Evolutionary conservation across 2,888 invertebrate species (phyloP).

Genomic region (Actias luna): DNA sequence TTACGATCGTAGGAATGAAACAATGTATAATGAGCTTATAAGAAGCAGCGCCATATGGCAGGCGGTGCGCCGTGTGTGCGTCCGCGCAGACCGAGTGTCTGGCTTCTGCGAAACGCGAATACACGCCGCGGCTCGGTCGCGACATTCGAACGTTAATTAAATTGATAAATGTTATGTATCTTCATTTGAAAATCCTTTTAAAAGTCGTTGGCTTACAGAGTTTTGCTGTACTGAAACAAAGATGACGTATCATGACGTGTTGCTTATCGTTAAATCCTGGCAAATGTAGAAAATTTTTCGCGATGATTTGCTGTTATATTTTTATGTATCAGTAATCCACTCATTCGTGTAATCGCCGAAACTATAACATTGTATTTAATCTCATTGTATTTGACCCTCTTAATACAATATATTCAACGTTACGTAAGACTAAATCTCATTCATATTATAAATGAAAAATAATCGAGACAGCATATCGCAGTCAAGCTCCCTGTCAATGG

Average conservation of each 20-base stretch:
- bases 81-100: conserved; percentile 68
- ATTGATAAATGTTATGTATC: conserved; percentile 8
- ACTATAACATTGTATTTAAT: not conserved
- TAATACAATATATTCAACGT: conserved; percentile 15
- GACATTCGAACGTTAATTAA: conserved; percentile 1
- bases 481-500: conserved; percentile 47
- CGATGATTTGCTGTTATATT: not conserved
- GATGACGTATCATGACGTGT: not conserved
- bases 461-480: conserved; percentile 13
- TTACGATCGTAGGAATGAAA: not conserved
- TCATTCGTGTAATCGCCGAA: not conserved
- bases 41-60: conserved; percentile 1
- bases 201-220: not conserved
- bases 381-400: not conserved
- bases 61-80: conserved; percentile 30
- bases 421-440: conserved; percentile 5
- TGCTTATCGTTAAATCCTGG: not conserved
- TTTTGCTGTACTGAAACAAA: not conserved
- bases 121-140: conserved; percentile 24
- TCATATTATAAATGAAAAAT: conserved; percentile 14
- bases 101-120: conserved; percentile 53
- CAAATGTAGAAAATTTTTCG: not conserved
- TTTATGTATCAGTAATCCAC: not conserved
- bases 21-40: not conserved
- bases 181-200: conserved; percentile 1